These are phyloP conservation scores for Oophaga sylvatica DNA, from an alignment of 2,797 vertebrate species.

Conservation along the genomic window DNA sequence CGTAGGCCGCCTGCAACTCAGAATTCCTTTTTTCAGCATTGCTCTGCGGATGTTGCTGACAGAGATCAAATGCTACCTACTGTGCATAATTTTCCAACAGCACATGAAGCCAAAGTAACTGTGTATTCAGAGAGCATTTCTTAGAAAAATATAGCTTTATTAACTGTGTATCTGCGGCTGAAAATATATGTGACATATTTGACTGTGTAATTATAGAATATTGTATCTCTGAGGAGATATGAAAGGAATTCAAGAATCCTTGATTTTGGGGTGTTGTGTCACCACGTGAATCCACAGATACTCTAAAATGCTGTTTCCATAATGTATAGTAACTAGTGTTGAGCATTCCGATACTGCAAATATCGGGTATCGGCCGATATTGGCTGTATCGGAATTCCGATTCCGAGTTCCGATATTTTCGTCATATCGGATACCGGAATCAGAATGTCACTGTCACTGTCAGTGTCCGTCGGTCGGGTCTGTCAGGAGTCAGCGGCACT, in stretches of 20 bases:
- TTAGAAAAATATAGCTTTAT: slow-evolving; percentile 54
- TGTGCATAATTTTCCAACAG: slow-evolving; percentile 60
- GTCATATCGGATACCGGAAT: too few relatives aligned
- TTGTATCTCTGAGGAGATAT: slow-evolving; percentile 13
- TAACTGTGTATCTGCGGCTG: slow-evolving; percentile 43
- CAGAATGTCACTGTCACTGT: too few relatives aligned
- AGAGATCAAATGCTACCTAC: slow-evolving; percentile 60
- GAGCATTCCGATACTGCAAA: too few relatives aligned
- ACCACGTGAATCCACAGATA: not conserved
- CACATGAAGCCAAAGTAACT: slow-evolving; percentile 51
- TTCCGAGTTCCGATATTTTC: too few relatives aligned
- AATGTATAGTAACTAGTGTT: slow-evolving; percentile 9
- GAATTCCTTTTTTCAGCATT: slow-evolving; percentile 43
- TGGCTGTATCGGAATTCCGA: too few relatives aligned
- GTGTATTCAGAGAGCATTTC: slow-evolving; percentile 48
- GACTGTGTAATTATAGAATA: slow-evolving; percentile 46
- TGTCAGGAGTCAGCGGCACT: too few relatives aligned
- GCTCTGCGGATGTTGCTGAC: slow-evolving; percentile 58
- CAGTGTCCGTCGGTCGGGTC: too few relatives aligned
- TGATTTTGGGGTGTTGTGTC: slow-evolving; percentile 17
- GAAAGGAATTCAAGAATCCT: not conserved
- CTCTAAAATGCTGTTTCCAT: not conserved
- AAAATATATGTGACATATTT: slow-evolving; percentile 40
- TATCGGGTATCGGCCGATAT: too few relatives aligned
- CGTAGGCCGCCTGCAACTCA: slow-evolving; percentile 52